Percentiles rank a stretch among this genome's conserved stretches.
Conservation (phyloP, 2,797 vertebrate genomes). For the Crypturellus tataupa region DNA sequence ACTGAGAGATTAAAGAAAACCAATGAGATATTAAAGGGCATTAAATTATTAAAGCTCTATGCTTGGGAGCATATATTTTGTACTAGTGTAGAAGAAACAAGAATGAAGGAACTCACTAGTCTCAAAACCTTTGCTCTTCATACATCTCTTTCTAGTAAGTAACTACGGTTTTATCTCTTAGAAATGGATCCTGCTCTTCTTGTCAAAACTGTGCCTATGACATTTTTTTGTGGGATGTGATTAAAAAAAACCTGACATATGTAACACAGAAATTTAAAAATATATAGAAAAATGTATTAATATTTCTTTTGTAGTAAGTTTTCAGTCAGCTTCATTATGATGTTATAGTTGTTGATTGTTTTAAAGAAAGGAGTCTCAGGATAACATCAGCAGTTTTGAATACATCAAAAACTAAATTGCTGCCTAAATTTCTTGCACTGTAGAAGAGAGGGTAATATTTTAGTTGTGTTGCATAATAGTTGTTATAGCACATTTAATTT, state of each 20-base stretch:
- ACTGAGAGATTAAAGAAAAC: slow-evolving; percentile 97
- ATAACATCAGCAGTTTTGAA: background rate
- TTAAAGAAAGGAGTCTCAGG: background rate
- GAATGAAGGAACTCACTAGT: slow-evolving; percentile 94
- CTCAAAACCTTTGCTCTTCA: slow-evolving; percentile 96
- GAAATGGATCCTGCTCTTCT: background rate
- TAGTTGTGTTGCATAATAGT: background rate
- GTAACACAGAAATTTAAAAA: background rate
- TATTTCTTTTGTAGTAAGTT: background rate
- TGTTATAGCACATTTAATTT: background rate
- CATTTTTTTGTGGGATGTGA: background rate
- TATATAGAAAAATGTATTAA: background rate
- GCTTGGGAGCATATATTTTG: slow-evolving; percentile 99
- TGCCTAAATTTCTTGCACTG: background rate
- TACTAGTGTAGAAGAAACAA: slow-evolving; percentile 91
- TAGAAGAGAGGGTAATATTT: background rate
- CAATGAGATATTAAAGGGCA: slow-evolving; percentile 96
- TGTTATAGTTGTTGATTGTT: background rate
- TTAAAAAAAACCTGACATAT: background rate
- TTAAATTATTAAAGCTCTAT: slow-evolving; percentile 96
- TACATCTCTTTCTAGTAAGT: slow-evolving; percentile 96
- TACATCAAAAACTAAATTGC: background rate
- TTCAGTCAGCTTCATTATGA: background rate
- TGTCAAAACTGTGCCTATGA: background rate
- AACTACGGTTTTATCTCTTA: background rate